Conservation (phyloP, 1,140 invertebrate species). For the Drosophila pruinosa region DNA sequence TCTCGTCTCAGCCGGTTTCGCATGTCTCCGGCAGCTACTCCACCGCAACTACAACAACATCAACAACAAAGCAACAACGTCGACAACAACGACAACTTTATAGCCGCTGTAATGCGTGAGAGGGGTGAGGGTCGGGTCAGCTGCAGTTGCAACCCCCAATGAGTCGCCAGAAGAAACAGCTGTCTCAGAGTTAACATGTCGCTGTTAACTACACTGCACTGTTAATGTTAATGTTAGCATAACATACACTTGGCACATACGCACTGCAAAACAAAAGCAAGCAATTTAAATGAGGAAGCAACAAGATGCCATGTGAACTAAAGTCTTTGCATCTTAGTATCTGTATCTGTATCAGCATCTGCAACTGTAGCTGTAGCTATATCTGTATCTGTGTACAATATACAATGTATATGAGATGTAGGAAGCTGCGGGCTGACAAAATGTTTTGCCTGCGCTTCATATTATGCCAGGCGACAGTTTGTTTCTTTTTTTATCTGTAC, state of each 20-base stretch:
- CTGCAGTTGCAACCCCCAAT: conserved; percentile 62
- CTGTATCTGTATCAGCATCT: conserved; percentile 30
- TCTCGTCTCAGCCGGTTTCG: conserved; percentile 57
- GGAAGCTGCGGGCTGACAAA: conserved; percentile 68
- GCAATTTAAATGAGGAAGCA: conserved; percentile 35
- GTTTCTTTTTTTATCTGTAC: conserved; percentile 12
- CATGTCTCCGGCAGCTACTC: conserved; percentile 59
- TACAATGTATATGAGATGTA: conserved; percentile 15
- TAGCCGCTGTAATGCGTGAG: conserved; percentile 68
- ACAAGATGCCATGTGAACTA: conserved; percentile 34
- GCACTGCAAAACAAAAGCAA: neutral
- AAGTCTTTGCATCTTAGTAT: conserved; percentile 19
- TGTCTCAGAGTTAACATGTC: conserved; percentile 22
- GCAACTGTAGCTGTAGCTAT: conserved; percentile 4
- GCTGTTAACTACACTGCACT: conserved; percentile 18
- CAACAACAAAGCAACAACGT: conserved; percentile 42
- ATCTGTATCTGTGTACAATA: conserved; percentile 6
- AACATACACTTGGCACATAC: neutral
- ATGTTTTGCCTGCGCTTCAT: conserved; percentile 63
- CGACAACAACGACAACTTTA: conserved; percentile 71
- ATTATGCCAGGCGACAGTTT: conserved; percentile 69
- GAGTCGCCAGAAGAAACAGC: conserved; percentile 38
- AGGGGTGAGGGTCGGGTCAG: conserved; percentile 26
- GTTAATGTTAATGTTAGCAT: conserved; percentile 18
- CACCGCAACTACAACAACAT: conserved; percentile 32